These are phyloP conservation scores for Saimiri boliviensis DNA, from an alignment of 2,113 vertebrate genomes.

Conservation along the genomic window DNA sequence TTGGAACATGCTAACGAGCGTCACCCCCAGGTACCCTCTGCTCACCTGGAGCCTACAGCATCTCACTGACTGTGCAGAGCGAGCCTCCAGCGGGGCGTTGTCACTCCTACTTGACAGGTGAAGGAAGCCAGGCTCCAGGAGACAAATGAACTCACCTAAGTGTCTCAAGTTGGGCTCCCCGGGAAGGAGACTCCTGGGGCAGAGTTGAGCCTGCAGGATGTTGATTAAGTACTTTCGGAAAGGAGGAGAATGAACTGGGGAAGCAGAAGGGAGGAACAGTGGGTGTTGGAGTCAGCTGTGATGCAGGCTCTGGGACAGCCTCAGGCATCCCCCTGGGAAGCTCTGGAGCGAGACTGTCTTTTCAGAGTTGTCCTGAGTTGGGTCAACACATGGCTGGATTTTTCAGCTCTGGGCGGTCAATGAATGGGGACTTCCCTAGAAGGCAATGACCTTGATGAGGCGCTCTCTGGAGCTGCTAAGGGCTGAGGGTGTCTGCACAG, in stretches of 20 bases:
- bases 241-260: neutral
- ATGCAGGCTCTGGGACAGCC: neutral
- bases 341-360: neutral
- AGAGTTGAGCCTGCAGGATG: neutral
- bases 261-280: neutral
- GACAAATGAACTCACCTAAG: neutral
- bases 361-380: neutral
- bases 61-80: neutral
- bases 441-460: neutral
- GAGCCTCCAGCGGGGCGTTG: neutral
- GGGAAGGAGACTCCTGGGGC: neutral
- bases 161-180: neutral
- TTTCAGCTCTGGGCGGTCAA: neutral
- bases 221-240: neutral
- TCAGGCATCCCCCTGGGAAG: neutral
- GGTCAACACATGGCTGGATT: neutral
- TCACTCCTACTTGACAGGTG: neutral
- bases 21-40: neutral
- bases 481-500: neutral
- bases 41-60: neutral
- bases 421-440: neutral
- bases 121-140: neutral
- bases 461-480: neutral
- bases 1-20: neutral
- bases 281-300: neutral